These are phyloP conservation scores for Schizopygopsis pylzovi DNA, from an alignment of 2,797 vertebrate species.

Conservation along the genomic window DNA sequence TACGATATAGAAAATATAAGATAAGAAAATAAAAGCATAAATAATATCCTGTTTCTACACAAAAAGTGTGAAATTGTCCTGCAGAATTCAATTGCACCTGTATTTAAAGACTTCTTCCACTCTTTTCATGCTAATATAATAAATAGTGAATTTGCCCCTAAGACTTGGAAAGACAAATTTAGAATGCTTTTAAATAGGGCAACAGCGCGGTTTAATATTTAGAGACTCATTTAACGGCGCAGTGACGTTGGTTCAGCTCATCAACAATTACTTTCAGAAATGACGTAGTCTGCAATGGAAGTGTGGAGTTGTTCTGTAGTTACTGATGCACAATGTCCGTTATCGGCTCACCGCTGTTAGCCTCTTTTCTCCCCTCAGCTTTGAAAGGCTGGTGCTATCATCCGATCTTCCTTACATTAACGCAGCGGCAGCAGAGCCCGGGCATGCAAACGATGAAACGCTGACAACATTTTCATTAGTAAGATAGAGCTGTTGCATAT, in stretches of 20 bases:
- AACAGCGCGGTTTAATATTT: not conserved
- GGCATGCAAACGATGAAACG: conserved; percentile 49
- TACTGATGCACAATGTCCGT: conserved; percentile 31
- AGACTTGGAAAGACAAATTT: not conserved
- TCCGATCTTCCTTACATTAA: conserved; percentile 46
- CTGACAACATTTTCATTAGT: conserved; percentile 55
- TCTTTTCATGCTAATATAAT: not conserved
- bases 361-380: conserved; percentile 37
- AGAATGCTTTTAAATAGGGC: not conserved
- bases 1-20: not conserved
- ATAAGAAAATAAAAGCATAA: not conserved
- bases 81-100: not conserved
- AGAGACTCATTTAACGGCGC: not conserved
- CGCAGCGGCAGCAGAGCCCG: conserved; percentile 9
- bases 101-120: not conserved
- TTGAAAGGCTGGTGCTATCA: conserved; percentile 42
- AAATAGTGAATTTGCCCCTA: conserved; percentile 2
- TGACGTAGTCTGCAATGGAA: conserved; percentile 1
- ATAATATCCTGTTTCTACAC: not conserved
- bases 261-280: not conserved
- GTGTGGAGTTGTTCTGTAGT: conserved; percentile 32
- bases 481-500: conserved; percentile 48
- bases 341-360: conserved; percentile 41
- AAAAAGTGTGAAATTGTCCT: not conserved
- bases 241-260: not conserved